Evolutionary conservation across 2,888 invertebrate species (phyloP), one percentile per base, ranked within the genome.

Genomic region (Graphium colonna): DNA sequence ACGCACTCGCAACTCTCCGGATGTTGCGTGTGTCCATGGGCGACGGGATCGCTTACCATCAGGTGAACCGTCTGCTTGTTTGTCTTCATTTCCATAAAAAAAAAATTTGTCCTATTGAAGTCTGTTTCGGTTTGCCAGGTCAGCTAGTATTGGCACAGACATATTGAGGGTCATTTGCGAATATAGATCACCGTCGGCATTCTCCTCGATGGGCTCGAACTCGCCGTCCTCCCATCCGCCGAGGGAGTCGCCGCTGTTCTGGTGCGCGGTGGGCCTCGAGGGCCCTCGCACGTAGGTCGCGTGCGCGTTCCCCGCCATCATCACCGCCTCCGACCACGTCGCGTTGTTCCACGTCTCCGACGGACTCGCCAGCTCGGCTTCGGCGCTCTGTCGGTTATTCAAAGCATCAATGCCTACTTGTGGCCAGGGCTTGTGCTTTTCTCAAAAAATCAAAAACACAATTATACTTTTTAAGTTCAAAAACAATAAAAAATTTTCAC

Each of bases 201-300:
- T 81, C 68, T 93, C 95, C 73, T 95, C 95, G 16, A 95, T 90
- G 1, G 95, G 94, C 73, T 95, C 95, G 77, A 95, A 95, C 79
- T 95, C 95, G 1, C 92, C 91, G 69, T 95, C 95, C 60, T 95
- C 95, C 95, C 95, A 95, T 47, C 91, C 92, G 49, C 84, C 86
- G 54, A 92, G 91, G 16, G 91, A 90, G 67, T 86, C 86, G 66
- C 82, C 82, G 67, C 82, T 90, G 75, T 88, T 90, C 75, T 91
- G 82, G 62, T 90, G 86, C 51, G 82, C 71, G 16, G 81, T 67
- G 17, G 75, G 70, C 0, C 71, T 67, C 51, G 73, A 78, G 12
- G 75, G 76, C 1, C 68, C 61, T 10, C 71, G 61, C 44, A 83
- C 82, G 66, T 73, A 77, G 12, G 83, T 82, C 10, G 76, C 83